These are phyloP conservation scores for Sapayoa aenigma DNA, from an alignment of 2,113 vertebrate genomes.

Conservation along the genomic window DNA sequence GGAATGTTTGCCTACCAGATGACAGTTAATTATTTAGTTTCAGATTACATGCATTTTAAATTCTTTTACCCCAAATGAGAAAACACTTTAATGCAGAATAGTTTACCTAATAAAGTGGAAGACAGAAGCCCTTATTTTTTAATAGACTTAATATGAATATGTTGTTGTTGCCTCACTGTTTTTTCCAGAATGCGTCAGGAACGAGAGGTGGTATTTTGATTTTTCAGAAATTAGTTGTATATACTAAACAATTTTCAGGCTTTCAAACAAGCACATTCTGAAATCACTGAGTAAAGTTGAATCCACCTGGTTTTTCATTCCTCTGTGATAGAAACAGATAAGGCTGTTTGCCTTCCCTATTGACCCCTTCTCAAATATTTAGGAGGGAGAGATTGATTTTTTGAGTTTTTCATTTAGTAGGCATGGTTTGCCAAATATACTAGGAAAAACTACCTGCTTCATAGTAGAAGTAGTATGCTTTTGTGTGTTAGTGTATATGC, in stretches of 20 bases:
- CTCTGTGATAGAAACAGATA: background rate
- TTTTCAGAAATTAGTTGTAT: background rate
- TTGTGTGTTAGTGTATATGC: background rate
- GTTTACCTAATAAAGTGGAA: constrained; percentile 21
- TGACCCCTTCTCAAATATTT: background rate
- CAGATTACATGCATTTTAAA: constrained; percentile 47
- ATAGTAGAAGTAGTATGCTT: background rate
- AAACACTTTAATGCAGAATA: constrained; percentile 49
- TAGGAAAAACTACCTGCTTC: background rate
- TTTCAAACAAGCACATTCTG: background rate
- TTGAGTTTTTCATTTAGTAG: background rate
- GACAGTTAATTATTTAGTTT: constrained; percentile 69
- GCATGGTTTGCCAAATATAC: background rate
- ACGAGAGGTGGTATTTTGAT: background rate
- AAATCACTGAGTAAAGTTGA: constrained; percentile 17
- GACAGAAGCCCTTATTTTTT: constrained; percentile 11
- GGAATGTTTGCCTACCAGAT: constrained; percentile 73
- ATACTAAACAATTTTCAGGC: background rate
- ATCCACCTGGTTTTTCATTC: background rate
- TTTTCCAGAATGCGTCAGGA: background rate
- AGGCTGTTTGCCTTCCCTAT: background rate
- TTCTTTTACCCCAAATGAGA: constrained; percentile 53
- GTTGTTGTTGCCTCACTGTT: background rate
- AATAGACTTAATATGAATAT: background rate
- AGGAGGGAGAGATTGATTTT: background rate